These are phyloP conservation scores for Oscheius sp. DNA, from an alignment of 1,140 invertebrate species.

Conservation along the genomic window DNA sequence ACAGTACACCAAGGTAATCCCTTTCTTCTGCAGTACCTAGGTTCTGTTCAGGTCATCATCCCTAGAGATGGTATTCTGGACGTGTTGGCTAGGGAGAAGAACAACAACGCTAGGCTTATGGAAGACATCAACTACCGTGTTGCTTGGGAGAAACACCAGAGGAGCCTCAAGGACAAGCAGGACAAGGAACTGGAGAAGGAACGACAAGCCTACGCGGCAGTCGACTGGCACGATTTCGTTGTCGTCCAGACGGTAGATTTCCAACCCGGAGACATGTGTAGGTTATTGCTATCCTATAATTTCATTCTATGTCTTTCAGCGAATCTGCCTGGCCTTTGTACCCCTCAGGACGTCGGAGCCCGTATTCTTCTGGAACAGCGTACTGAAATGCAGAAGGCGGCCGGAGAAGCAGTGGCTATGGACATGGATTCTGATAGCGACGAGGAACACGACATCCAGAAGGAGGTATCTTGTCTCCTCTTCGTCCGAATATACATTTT, in stretches of 20 bases:
- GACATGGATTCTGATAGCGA: conserved; percentile 59
- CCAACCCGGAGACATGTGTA: conserved; percentile 68
- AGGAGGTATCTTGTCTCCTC: background rate
- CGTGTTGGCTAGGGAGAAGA: conserved; percentile 37
- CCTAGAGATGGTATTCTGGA: conserved; percentile 48
- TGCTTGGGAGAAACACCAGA: conserved; percentile 89
- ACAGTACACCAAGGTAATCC: conserved; percentile 87
- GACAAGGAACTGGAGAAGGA: conserved; percentile 86
- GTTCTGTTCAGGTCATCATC: conserved; percentile 70
- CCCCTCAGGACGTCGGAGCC: conserved; percentile 57
- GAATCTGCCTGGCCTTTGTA: conserved; percentile 54
- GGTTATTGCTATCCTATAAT: background rate
- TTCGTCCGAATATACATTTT: background rate
- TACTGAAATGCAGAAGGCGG: conserved; percentile 54
- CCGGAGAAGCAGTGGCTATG: conserved; percentile 54
- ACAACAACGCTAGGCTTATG: conserved; percentile 67
- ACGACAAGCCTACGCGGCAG: conserved; percentile 90
- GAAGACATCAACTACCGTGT: conserved; percentile 89
- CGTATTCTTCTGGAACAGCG: conserved; percentile 54
- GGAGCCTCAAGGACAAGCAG: conserved; percentile 71
- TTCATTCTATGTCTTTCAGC: conserved; percentile 37
- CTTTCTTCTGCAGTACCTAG: conserved; percentile 72
- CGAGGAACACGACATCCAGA: conserved; percentile 31
- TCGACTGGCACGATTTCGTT: conserved; percentile 99
- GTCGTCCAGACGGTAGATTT: conserved; percentile 99